These are phyloP conservation scores for Lymantria dispar DNA, from an alignment of 2,888 invertebrate species.

Conservation along the genomic window DNA sequence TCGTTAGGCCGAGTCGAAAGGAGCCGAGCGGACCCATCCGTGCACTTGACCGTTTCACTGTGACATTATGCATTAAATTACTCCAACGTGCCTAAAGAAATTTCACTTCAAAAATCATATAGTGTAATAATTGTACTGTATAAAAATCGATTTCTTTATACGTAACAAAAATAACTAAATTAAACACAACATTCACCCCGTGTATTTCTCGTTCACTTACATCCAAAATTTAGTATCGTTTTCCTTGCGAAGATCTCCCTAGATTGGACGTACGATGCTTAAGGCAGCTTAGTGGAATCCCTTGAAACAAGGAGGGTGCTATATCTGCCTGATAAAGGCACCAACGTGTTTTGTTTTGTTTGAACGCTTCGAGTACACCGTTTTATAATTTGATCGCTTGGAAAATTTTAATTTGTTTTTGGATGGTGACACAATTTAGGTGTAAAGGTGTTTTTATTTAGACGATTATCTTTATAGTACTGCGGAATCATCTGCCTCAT, in stretches of 20 bases:
- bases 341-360: conserved; percentile 15
- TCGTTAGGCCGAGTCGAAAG: too few species aligned
- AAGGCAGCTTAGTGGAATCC: conserved; percentile 42
- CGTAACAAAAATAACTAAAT: conserved; percentile 4
- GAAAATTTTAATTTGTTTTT: conserved; percentile 28
- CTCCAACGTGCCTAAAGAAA: too few species aligned
- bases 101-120: too few species aligned
- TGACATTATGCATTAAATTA: too few species aligned
- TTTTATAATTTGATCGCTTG: conserved; percentile 22
- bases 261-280: conserved; percentile 42
- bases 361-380: conserved; percentile 11
- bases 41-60: too few species aligned
- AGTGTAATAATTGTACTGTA: too few species aligned
- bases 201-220: conserved; percentile 7
- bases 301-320: conserved; percentile 23
- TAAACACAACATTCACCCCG: conserved; percentile 5
- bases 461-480: conserved; percentile 1
- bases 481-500: background rate
- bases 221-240: conserved; percentile 22
- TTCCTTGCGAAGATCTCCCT: conserved; percentile 26
- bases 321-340: conserved; percentile 26
- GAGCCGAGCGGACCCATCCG: too few species aligned
- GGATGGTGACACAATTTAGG: conserved; percentile 2
- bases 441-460: conserved; percentile 8
- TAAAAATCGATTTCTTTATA: background rate